A percentile compares a stretch with the other conserved stretches of the same genome.
These are phyloP conservation scores for Sylvicola fuscatus DNA, from an alignment of 2,888 invertebrate genomes.

Conservation along the genomic window DNA sequence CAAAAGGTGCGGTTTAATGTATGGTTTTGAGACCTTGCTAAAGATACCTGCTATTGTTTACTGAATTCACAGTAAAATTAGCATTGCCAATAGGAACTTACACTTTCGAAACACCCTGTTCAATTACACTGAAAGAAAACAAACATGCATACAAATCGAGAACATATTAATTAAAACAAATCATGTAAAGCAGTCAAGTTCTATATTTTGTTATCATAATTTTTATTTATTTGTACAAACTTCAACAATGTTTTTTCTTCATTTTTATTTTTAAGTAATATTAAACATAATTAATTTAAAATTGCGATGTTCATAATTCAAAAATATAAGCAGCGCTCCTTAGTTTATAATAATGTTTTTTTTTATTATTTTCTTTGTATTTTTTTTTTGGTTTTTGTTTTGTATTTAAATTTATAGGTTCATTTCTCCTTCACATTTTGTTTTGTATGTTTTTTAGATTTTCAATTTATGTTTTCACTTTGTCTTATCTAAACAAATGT, in stretches of 20 bases:
- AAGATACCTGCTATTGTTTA: too few species aligned
- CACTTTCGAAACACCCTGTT: too few species aligned
- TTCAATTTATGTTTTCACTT: neutral
- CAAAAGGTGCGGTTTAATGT: too few species aligned
- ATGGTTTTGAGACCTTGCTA: too few species aligned
- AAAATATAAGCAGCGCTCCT: conserved; percentile 1
- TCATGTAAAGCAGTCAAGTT: conserved; percentile 6
- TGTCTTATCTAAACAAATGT: too few species aligned
- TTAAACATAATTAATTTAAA: conserved; percentile 4
- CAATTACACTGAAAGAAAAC: too few species aligned
- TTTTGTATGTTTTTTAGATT: neutral
- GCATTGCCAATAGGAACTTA: too few species aligned
- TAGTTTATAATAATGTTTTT: neutral
- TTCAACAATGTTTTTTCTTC: conserved; percentile 5
- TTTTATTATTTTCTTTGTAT: neutral
- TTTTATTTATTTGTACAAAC: conserved; percentile 6
- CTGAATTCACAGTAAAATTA: too few species aligned
- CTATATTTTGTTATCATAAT: conserved; percentile 5
- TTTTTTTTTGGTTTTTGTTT: neutral
- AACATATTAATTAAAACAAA: too few species aligned
- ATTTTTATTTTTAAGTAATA: conserved; percentile 3
- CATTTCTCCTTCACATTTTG: neutral
- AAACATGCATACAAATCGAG: too few species aligned
- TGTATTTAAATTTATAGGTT: neutral
- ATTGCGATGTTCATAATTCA: conserved; percentile 6